Conservation (phyloP, 2,888 invertebrate genomes). For the Phyllotreta cruciferae region DNA sequence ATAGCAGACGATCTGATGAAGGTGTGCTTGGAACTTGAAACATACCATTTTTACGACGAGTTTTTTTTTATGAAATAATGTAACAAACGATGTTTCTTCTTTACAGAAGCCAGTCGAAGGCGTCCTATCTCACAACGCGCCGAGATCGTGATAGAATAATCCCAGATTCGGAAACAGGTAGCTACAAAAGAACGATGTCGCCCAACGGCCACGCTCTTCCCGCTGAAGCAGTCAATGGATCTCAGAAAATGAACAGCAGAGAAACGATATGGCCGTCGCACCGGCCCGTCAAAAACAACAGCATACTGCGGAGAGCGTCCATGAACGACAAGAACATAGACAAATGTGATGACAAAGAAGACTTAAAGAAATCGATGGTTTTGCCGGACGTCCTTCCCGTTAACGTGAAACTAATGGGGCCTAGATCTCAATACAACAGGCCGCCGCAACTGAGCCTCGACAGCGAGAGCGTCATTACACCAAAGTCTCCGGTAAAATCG, state of each 20-base stretch:
- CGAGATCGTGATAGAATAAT: constrained; percentile 72
- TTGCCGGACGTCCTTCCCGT: constrained; percentile 66
- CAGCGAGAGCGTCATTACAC: constrained; percentile 44
- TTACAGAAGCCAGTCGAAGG: constrained; percentile 79
- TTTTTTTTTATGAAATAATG: too few species aligned
- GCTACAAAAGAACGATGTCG: constrained; percentile 77
- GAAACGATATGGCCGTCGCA: constrained; percentile 54
- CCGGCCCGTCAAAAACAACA: constrained; percentile 51
- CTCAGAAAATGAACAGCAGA: constrained; percentile 48
- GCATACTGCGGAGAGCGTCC: constrained; percentile 55
- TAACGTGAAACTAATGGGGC: constrained; percentile 61
- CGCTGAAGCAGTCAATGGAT: constrained; percentile 47
- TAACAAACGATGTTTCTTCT: constrained; percentile 16
- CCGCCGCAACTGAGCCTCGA: constrained; percentile 52
- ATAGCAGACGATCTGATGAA: constrained; percentile 7
- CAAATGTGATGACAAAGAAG: constrained; percentile 52
- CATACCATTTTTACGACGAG: background rate
- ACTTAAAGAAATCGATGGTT: constrained; percentile 55
- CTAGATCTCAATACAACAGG: constrained; percentile 53
- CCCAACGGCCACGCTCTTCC: constrained; percentile 64
- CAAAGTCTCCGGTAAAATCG: constrained; percentile 54
- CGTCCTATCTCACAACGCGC: constrained; percentile 76
- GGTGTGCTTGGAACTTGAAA: constrained; percentile 13
- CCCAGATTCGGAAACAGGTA: constrained; percentile 75
- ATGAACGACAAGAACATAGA: constrained; percentile 53